A percentile compares a stretch with the other conserved stretches of the same genome.
These are phyloP conservation scores for Trichonephila clavipes DNA, from an alignment of 1,140 invertebrate genomes.

Conservation along the genomic window DNA sequence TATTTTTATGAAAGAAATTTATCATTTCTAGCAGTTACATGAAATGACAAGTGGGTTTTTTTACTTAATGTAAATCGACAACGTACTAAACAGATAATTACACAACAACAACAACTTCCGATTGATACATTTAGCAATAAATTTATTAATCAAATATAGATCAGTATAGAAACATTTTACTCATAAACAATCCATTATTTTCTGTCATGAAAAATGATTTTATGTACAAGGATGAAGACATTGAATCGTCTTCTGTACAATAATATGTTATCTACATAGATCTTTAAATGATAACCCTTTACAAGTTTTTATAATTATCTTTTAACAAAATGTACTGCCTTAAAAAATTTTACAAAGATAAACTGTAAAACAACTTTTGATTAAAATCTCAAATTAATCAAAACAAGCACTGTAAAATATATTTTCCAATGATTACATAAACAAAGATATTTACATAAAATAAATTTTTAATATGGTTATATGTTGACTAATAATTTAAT, in stretches of 20 bases:
- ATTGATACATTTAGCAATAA: not conserved
- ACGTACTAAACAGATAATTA: no score
- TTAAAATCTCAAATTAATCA: not conserved
- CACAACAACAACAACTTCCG: no score
- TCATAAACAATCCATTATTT: conserved; percentile 47
- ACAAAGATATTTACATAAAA: conserved; percentile 11
- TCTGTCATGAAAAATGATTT: conserved; percentile 16
- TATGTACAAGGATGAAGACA: conserved; percentile 59
- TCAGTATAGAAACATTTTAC: conserved; percentile 60
- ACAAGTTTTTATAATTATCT: not conserved
- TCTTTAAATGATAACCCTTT: conserved; percentile 25
- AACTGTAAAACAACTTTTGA: not conserved
- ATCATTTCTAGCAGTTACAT: no score
- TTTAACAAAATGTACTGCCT: not conserved
- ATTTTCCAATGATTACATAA: not conserved
- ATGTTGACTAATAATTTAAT: no score
- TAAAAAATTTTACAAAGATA: not conserved
- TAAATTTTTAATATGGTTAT: no score
- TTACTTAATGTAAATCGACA: no score
- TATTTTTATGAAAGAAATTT: no score
- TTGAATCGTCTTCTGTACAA: conserved; percentile 39
- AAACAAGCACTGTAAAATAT: not conserved
- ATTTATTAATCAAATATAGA: conserved; percentile 64
- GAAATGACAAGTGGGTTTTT: no score
- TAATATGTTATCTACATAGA: conserved; percentile 47